Conservation (phyloP, 2,888 invertebrate genomes). For the Argynnis bischoffii region DNA sequence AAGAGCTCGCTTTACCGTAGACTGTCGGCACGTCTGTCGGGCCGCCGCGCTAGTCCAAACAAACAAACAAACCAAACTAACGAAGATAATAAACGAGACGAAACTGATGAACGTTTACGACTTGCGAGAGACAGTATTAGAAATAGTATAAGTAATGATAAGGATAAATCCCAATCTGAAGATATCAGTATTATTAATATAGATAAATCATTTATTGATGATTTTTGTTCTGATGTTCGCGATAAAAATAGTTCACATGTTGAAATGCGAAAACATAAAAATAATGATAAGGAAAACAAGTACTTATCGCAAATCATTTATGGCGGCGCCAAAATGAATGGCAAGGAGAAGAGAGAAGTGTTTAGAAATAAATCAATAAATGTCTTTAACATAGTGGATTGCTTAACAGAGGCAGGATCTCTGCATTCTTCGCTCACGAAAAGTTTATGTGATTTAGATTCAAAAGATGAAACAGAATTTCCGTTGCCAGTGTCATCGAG, state of each 20-base stretch:
- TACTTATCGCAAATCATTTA: slow-evolving; percentile 56
- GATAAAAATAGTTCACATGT: slow-evolving; percentile 54
- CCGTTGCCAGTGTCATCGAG: slow-evolving; percentile 62
- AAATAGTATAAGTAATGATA: slow-evolving; percentile 55
- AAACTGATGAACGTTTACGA: slow-evolving; percentile 62
- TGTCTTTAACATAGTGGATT: slow-evolving; percentile 76
- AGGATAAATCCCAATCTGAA: slow-evolving; percentile 53
- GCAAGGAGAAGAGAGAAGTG: slow-evolving; percentile 74
- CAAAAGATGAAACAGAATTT: slow-evolving; percentile 68
- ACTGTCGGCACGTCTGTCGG: slow-evolving; percentile 74
- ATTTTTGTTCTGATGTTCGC: slow-evolving; percentile 53
- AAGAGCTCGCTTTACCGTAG: slow-evolving; percentile 76
- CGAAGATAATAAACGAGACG: slow-evolving; percentile 49
- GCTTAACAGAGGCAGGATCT: slow-evolving; percentile 69
- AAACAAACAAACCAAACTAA: slow-evolving; percentile 46
- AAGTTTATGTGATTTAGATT: slow-evolving; percentile 74
- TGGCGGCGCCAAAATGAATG: slow-evolving; percentile 53
- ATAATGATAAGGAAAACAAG: slow-evolving; percentile 71
- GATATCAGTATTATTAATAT: slow-evolving; percentile 64
- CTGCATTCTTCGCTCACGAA: slow-evolving; percentile 74
- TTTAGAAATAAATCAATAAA: slow-evolving; percentile 78
- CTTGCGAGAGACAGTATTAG: slow-evolving; percentile 61
- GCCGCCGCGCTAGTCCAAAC: slow-evolving; percentile 58
- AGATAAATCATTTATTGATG: slow-evolving; percentile 63
- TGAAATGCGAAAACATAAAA: slow-evolving; percentile 59